A percentile compares a stretch with the other conserved stretches of the same genome.
phyloP scores from a whole-genome alignment of 2,888 invertebrate genomes.

The Anarsia innoxiella region DNA sequence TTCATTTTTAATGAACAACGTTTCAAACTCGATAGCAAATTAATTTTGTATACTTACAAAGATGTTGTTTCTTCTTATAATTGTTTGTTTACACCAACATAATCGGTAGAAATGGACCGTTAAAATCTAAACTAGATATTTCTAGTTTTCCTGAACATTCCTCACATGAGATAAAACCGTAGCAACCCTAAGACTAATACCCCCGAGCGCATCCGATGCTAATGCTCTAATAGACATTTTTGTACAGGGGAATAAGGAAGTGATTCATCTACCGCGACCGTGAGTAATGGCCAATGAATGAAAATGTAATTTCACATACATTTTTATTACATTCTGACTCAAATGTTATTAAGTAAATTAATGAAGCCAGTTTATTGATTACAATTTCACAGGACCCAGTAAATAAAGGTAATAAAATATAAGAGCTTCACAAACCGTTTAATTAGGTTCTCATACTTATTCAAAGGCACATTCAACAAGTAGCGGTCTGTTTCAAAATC shows the following conservation, averaged over 20 bases:
- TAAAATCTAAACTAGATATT: no score
- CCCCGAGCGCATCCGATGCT: conserved; percentile 36
- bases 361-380: neutral
- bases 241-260: conserved; percentile 7
- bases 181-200: no score
- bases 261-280: conserved; percentile 3
- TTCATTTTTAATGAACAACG: no score
- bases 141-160: no score
- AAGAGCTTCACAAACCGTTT: no score
- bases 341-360: conserved; percentile 10
- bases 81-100: no score
- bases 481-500: conserved; percentile 43
- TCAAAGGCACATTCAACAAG: conserved; percentile 63
- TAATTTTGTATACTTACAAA: no score
- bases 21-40: no score
- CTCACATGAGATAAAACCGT: no score
- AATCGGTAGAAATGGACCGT: no score
- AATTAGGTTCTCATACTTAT: conserved; percentile 53
- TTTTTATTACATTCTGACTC: conserved; percentile 5
- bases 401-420: no score
- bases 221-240: conserved; percentile 27
- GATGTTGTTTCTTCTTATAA: no score
- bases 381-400: conserved; percentile 13
- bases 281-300: conserved; percentile 4
- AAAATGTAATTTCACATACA: conserved; percentile 1